Conservation (phyloP, 2,113 vertebrate genomes). For the Rhea pennata region DNA sequence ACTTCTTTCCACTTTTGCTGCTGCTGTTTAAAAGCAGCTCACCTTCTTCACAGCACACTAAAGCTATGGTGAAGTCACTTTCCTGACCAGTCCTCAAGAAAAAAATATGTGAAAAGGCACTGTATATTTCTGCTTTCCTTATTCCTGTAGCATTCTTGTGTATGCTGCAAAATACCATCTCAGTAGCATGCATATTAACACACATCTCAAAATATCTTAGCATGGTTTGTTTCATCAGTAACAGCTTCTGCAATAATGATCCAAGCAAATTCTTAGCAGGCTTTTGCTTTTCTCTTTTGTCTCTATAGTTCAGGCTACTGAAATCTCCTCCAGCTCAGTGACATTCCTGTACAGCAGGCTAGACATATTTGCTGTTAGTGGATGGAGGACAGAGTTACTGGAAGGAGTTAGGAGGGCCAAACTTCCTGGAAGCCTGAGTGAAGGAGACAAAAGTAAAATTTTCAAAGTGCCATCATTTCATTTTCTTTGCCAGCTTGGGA, state of each 20-base stretch:
- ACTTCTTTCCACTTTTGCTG: background rate
- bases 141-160: background rate
- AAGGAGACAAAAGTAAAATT: slow-evolving; percentile 72
- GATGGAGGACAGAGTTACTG: background rate
- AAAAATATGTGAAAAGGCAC: slow-evolving; percentile 70
- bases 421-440: slow-evolving; percentile 64
- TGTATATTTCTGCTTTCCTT: slow-evolving; percentile 46
- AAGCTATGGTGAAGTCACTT: background rate
- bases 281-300: background rate
- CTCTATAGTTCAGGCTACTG: background rate
- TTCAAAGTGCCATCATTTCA: slow-evolving; percentile 67
- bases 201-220: background rate
- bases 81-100: background rate
- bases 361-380: background rate
- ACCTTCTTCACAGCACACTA: background rate
- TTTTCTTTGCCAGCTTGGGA: slow-evolving; percentile 63
- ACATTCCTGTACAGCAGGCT: background rate
- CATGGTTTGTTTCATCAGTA: background rate
- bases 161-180: background rate
- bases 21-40: background rate
- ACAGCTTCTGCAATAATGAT: background rate
- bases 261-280: background rate
- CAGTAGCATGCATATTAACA: background rate
- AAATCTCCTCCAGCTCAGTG: background rate
- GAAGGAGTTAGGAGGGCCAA: slow-evolving; percentile 48